Conservation (phyloP, 2,888 invertebrate genomes). For the Fragum fragum region DNA sequence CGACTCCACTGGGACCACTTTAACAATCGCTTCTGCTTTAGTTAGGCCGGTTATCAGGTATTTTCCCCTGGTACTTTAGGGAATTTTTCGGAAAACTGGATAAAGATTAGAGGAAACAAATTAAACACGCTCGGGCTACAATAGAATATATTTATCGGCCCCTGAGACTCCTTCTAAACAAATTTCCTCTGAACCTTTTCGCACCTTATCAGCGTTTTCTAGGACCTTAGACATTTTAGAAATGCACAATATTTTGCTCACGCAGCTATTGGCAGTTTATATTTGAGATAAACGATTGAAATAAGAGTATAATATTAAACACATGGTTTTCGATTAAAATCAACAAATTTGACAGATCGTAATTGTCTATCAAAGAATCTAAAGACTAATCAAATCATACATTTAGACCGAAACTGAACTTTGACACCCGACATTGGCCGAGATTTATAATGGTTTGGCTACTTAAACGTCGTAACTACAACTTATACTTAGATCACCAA, state of each 20-base stretch:
- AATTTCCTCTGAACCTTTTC: slow-evolving; percentile 52
- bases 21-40: slow-evolving; percentile 57
- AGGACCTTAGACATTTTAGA: background rate
- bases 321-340: no score
- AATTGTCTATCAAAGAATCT: no score
- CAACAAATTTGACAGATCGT: no score
- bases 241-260: background rate
- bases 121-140: slow-evolving; percentile 54
- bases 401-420: no score
- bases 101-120: slow-evolving; percentile 62
- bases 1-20: slow-evolving; percentile 52
- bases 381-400: no score
- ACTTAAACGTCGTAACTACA: no score
- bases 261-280: background rate
- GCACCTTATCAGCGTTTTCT: slow-evolving; percentile 47
- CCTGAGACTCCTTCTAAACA: slow-evolving; percentile 52
- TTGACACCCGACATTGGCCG: no score
- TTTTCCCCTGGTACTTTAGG: slow-evolving; percentile 43
- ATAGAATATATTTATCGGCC: slow-evolving; percentile 53
- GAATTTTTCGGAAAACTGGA: slow-evolving; percentile 59
- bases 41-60: slow-evolving; percentile 64
- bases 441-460: no score
- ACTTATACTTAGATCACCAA: no score
- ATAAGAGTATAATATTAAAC: no score
- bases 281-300: no score